Conservation (phyloP, 1,140 invertebrate species). For the Venturia canescens region DNA sequence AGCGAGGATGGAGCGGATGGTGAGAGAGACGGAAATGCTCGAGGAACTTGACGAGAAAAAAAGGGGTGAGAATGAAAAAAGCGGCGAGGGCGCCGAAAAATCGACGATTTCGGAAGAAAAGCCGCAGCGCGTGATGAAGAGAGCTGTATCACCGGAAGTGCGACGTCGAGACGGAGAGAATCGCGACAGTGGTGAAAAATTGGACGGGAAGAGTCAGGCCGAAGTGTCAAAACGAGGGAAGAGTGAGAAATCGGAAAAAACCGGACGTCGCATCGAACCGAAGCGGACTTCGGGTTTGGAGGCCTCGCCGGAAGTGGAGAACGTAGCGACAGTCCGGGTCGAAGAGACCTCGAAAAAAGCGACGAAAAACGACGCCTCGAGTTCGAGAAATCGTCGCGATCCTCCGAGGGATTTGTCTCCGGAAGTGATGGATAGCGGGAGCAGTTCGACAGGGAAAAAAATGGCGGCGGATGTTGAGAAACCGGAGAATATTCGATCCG, state of each 20-base stretch:
- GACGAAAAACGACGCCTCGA: neutral
- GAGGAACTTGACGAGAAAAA: slow-evolving; percentile 50
- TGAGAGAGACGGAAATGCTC: slow-evolving; percentile 69
- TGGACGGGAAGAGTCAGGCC: neutral
- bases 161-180: slow-evolving; percentile 39
- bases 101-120: neutral
- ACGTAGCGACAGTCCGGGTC: neutral
- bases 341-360: neutral
- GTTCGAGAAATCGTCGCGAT: neutral
- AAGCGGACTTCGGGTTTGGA: neutral
- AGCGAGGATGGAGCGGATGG: slow-evolving; percentile 70
- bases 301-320: neutral
- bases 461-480: neutral
- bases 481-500: slow-evolving; percentile 7
- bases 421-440: neutral
- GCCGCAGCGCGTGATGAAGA: neutral
- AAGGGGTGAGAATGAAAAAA: slow-evolving; percentile 14
- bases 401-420: neutral
- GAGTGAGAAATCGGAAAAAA: slow-evolving; percentile 1
- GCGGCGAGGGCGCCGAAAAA: neutral
- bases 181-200: neutral
- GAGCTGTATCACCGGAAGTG: slow-evolving; percentile 35
- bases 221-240: neutral
- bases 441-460: neutral
- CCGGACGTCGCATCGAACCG: neutral